Percentiles rank a stretch among this genome's conserved stretches.
Evolutionary conservation across 1,140 invertebrate species (phyloP).

Genomic region (Trachymyrmex septentrionalis): DNA sequence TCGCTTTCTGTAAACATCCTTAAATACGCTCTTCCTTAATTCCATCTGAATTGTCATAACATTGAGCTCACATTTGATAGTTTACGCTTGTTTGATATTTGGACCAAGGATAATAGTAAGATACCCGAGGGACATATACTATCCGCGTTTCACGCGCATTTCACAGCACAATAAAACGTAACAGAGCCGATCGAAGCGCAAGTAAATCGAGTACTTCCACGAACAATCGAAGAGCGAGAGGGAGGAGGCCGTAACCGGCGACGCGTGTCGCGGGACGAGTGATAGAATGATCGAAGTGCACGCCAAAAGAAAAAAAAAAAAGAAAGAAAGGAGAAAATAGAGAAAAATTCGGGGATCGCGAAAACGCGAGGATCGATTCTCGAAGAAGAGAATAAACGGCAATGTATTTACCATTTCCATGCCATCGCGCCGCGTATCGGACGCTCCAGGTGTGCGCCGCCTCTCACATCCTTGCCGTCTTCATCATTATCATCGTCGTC

Average conservation of each 20-base stretch:
- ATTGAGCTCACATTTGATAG: background rate
- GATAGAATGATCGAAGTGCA: background rate
- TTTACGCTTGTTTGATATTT: background rate
- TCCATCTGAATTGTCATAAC: background rate
- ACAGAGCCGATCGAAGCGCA: background rate
- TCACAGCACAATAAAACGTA: constrained; percentile 3
- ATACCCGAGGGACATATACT: background rate
- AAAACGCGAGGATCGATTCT: background rate
- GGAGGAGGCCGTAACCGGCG: constrained; percentile 19
- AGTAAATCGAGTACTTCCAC: constrained; percentile 23
- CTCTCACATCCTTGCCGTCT: constrained; percentile 61
- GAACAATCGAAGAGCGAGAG: constrained; percentile 3
- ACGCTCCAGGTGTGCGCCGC: constrained; percentile 64
- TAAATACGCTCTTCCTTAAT: background rate
- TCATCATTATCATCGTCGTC: constrained; percentile 65
- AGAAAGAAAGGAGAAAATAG: background rate
- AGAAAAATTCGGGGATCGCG: no score
- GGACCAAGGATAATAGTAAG: background rate
- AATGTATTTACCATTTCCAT: constrained; percentile 72
- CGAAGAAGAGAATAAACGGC: background rate
- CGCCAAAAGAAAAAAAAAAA: no score
- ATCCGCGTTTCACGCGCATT: background rate
- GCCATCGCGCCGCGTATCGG: constrained; percentile 52
- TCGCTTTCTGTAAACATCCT: background rate
- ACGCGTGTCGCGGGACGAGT: constrained; percentile 13